Conservation (phyloP, 2,888 invertebrate species). For the Drosophila mayaguana region DNA sequence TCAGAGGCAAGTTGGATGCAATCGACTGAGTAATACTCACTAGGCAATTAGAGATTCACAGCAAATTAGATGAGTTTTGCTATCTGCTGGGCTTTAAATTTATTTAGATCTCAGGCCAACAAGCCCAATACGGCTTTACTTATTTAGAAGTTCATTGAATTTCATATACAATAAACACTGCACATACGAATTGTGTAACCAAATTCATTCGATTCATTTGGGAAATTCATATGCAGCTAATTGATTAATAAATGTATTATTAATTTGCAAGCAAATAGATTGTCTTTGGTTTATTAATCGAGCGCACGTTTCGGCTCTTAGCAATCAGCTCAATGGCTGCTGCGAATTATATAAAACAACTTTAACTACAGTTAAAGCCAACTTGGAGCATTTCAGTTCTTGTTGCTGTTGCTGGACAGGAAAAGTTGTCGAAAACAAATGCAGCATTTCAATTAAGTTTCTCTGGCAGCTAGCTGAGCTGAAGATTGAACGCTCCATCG, state of each 20-base stretch:
- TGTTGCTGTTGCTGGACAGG: conserved; percentile 26
- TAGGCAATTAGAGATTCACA: background rate
- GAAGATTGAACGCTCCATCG: conserved; percentile 68
- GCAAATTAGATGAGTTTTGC: background rate
- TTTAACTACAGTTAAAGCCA: conserved; percentile 33
- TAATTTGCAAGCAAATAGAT: background rate
- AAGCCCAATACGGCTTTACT: too few relatives aligned
- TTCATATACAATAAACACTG: too few relatives aligned
- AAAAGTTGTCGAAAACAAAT: conserved; percentile 49
- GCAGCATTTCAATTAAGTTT: conserved; percentile 73
- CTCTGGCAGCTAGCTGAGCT: conserved; percentile 28
- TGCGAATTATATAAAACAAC: conserved; percentile 35
- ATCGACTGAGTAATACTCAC: background rate
- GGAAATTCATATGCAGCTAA: background rate
- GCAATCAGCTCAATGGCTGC: conserved; percentile 48
- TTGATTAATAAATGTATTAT: background rate
- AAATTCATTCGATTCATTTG: background rate
- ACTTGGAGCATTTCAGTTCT: conserved; percentile 32
- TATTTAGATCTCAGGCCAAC: background rate
- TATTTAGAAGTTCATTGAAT: too few relatives aligned
- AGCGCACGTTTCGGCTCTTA: conserved; percentile 18
- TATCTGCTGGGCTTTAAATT: background rate
- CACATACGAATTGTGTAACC: background rate
- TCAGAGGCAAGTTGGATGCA: background rate
- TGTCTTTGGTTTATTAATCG: conserved; percentile 29